A percentile compares a stretch with the other conserved stretches of the same genome.
phyloP scores from a whole-genome alignment of 1,140 invertebrate genomes.

The Sycophaga agraensis region DNA sequence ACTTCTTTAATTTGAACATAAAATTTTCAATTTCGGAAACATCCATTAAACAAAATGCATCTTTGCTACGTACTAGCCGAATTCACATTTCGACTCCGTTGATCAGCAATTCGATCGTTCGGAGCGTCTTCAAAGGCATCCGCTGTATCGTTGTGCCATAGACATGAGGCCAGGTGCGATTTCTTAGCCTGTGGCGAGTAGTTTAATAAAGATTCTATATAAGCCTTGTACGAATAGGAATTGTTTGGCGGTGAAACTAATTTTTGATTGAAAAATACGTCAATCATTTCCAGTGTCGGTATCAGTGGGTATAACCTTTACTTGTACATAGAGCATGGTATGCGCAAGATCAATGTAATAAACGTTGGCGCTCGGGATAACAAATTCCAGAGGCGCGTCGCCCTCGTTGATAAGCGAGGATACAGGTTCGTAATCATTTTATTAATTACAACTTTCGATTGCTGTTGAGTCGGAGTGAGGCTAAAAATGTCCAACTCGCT shows the following conservation, averaged over 20 bases:
- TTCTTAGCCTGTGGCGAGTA: conserved; percentile 46
- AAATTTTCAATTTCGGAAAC: neutral
- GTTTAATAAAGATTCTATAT: conserved; percentile 51
- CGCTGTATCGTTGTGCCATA: conserved; percentile 19
- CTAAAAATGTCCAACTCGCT: conserved; percentile 54
- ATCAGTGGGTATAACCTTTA: conserved; percentile 12
- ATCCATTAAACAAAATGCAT: conserved; percentile 45
- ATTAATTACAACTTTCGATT: conserved; percentile 41
- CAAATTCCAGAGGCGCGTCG: conserved; percentile 51
- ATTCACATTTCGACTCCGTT: conserved; percentile 49
- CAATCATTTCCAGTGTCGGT: conserved; percentile 41
- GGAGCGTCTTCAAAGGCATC: neutral
- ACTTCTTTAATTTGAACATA: conserved; percentile 38
- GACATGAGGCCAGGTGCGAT: conserved; percentile 43
- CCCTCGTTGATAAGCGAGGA: conserved; percentile 39
- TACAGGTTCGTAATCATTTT: conserved; percentile 52
- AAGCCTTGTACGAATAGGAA: conserved; percentile 51
- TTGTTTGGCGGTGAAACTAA: conserved; percentile 50
- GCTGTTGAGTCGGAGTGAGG: conserved; percentile 48
- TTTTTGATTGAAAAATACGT: conserved; percentile 54
- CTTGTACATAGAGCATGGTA: conserved; percentile 39
- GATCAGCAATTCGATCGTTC: conserved; percentile 46
- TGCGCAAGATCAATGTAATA: conserved; percentile 51
- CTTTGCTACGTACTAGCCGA: conserved; percentile 42
- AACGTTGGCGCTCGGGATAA: conserved; percentile 42